Evolutionary conservation across 2,888 invertebrate species (phyloP), one percentile per base, ranked within the genome.

Genomic region (Heteromurus nitidus): DNA sequence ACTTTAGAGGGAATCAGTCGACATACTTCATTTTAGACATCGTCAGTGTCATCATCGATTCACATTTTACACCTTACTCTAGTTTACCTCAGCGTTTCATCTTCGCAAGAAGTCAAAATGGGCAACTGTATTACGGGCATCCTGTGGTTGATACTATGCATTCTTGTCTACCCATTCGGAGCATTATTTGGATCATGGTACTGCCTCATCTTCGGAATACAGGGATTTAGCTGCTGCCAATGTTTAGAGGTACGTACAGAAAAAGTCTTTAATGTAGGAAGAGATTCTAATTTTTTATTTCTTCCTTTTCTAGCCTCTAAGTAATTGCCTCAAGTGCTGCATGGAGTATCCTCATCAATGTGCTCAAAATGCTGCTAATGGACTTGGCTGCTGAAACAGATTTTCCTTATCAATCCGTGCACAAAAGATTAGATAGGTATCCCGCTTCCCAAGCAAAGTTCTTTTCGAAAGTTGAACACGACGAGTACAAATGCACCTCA

Each of bases 181-280:
- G 31, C 28, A 26, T 70, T 79, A 18, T 30, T 53, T n/a, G 65
- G 36, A 9, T 22, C 22, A 5, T 69, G n/a, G 22, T 77, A 31
- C 60, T 36, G 24, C 28, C 28, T 80, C 30, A 13, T 80, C n/a
- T 53, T 24, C 55, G 65, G 58, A 16, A n/a, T 64, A 20, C 64
- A 69, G 18, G 80, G 72, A 0, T 80, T 47, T 26, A 26, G 3
- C 16, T 80, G 80, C 31, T 80, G 80, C 28, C 44, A 28, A 1
- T 72, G 80, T 47, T 20, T 72, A 5, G 13, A 80, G 60, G 80
- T 80, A 55, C 55, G 7, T 55, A 3, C 20, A 9, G 7, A 22
- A 79, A 18, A 16, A 70, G 7, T 42, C 26, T 22, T 58, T 26
- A 20, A 53, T 22, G 5, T 22, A 22, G 16, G n/a, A 47, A n/a